Conservation (phyloP, 1,140 invertebrate species). For the Lepidurus packardi region DNA sequence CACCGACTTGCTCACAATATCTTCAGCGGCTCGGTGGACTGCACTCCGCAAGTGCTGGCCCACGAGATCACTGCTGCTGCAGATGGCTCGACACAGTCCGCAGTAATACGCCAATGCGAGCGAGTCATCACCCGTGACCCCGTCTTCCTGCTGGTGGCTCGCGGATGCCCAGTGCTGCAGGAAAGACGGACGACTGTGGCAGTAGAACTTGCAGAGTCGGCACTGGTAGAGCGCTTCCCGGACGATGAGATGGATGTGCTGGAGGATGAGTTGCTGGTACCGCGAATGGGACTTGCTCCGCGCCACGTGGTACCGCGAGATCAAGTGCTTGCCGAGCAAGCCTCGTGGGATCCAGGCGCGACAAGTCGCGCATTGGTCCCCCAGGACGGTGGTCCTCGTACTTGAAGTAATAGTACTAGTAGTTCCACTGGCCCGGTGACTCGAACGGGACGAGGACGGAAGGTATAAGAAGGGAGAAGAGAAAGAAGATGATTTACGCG, state of each 20-base stretch:
- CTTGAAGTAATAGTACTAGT: background rate
- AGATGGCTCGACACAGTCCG: slow-evolving; percentile 65
- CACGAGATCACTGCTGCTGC: slow-evolving; percentile 59
- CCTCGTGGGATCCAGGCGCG: slow-evolving; percentile 57
- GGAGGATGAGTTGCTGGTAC: slow-evolving; percentile 57
- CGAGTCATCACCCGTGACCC: background rate
- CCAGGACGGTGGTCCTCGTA: slow-evolving; percentile 44
- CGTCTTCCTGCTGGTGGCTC: slow-evolving; percentile 49
- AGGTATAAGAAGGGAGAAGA: too few relatives aligned
- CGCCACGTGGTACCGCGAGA: slow-evolving; percentile 69
- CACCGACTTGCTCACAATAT: slow-evolving; percentile 68
- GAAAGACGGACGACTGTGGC: slow-evolving; percentile 66
- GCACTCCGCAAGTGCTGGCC: slow-evolving; percentile 59
- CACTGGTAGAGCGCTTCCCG: slow-evolving; percentile 77
- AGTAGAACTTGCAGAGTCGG: slow-evolving; percentile 72
- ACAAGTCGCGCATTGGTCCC: slow-evolving; percentile 58
- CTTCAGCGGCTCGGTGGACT: slow-evolving; percentile 62
- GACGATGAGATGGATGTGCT: slow-evolving; percentile 69
- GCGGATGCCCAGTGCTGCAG: slow-evolving; percentile 58
- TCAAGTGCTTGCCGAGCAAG: slow-evolving; percentile 72
- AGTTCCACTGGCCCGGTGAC: background rate
- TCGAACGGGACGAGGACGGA: background rate
- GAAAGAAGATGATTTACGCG: background rate
- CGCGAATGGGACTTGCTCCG: slow-evolving; percentile 41
- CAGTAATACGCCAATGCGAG: slow-evolving; percentile 58